Conservation (phyloP, 2,113 vertebrate species). For the Rhinopomastus cyanomelas region DNA sequence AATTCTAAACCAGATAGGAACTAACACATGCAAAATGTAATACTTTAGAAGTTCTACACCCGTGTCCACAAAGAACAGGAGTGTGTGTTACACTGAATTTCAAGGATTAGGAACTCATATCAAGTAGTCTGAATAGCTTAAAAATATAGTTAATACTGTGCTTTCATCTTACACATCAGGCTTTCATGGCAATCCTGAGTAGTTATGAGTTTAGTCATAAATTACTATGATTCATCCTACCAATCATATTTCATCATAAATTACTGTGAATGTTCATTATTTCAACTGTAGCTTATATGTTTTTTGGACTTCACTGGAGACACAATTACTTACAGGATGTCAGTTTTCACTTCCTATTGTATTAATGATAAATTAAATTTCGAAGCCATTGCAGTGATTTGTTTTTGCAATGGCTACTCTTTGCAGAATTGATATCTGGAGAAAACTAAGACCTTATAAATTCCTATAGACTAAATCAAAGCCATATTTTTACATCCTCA, state of each 20-base stretch:
- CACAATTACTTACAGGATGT: constrained; percentile 4
- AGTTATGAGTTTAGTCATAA: constrained; percentile 5
- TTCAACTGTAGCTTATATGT: neutral
- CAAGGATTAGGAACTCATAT: neutral
- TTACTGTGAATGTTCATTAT: constrained; percentile 42
- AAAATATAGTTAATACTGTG: neutral
- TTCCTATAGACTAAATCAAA: neutral
- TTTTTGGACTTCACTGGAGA: neutral
- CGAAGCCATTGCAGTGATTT: neutral
- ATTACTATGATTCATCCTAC: constrained; percentile 1
- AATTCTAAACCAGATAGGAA: neutral
- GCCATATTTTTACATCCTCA: neutral
- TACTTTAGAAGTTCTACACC: neutral
- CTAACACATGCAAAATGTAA: neutral
- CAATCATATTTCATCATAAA: neutral
- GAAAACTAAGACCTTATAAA: neutral
- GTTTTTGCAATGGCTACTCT: neutral
- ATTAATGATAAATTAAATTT: neutral
- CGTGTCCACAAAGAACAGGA: neutral
- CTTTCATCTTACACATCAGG: neutral
- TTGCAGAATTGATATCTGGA: neutral
- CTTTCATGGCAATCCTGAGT: neutral
- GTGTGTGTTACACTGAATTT: neutral
- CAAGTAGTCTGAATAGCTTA: neutral
- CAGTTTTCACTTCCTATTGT: neutral